Conservation (phyloP, 2,113 vertebrate genomes). For the Pluvialis apricaria region DNA sequence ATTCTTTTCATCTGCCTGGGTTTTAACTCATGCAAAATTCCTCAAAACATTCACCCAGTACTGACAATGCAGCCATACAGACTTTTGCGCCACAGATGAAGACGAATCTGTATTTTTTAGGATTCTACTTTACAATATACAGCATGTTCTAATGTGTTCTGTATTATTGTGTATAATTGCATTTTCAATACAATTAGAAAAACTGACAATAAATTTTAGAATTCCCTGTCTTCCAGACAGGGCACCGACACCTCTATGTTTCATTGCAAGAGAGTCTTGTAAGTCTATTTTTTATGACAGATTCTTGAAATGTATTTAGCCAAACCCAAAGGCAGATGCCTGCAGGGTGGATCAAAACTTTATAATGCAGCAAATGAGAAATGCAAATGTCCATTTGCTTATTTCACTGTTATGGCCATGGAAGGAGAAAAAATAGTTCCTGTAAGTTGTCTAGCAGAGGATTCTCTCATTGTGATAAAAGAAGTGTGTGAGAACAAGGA, state of each 20-base stretch:
- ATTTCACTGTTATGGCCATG: slow-evolving; percentile 13
- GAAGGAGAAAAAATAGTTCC: slow-evolving; percentile 37
- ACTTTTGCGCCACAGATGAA: background rate
- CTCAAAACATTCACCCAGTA: background rate
- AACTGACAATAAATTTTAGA: background rate
- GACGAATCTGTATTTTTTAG: background rate
- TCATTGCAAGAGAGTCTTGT: background rate
- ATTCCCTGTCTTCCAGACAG: background rate
- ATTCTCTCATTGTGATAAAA: slow-evolving; percentile 30
- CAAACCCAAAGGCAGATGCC: slow-evolving; percentile 43
- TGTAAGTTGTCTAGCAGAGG: background rate
- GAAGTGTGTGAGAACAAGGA: slow-evolving; percentile 1
- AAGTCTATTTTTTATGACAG: background rate
- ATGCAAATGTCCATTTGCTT: slow-evolving; percentile 55
- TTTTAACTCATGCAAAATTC: background rate
- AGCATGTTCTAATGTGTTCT: background rate
- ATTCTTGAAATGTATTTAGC: slow-evolving; percentile 34
- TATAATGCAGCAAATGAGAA: slow-evolving; percentile 48
- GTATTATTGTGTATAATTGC: background rate
- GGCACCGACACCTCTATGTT: background rate
- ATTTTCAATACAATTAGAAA: background rate
- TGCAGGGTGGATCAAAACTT: slow-evolving; percentile 36
- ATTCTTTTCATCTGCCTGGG: background rate
- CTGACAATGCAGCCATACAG: background rate
- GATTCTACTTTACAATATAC: background rate